A percentile compares a stretch with the other conserved stretches of the same genome.
phyloP scores from a whole-genome alignment of 1,140 invertebrate species.

The Drosophila pectinifera region DNA sequence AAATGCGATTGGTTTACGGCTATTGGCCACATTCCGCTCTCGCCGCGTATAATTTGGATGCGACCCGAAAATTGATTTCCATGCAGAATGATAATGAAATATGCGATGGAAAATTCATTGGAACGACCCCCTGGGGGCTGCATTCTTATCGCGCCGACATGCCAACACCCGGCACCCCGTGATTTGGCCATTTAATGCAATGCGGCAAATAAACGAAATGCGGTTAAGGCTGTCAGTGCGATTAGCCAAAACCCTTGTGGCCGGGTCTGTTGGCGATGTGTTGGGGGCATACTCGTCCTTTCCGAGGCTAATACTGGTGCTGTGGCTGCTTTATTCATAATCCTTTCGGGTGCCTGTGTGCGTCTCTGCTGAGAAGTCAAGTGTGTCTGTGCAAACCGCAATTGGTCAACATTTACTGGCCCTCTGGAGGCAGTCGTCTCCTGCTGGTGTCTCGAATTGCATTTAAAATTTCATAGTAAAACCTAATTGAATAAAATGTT shows the following conservation, averaged over 20 bases:
- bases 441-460: background rate
- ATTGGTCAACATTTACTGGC: constrained; percentile 3
- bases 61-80: constrained; percentile 26
- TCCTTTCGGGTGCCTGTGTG: constrained; percentile 3
- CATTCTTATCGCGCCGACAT: constrained; percentile 27
- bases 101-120: constrained; percentile 39
- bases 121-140: constrained; percentile 6
- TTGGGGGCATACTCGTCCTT: background rate
- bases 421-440: background rate
- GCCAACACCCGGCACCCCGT: constrained; percentile 10
- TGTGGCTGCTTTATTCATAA: constrained; percentile 48
- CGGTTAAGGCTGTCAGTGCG: constrained; percentile 48
- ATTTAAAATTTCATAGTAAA: constrained; percentile 5
- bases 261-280: constrained; percentile 6
- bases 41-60: constrained; percentile 8
- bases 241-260: constrained; percentile 43
- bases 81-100: constrained; percentile 54
- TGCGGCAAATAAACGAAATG: constrained; percentile 51
- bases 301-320: constrained; percentile 1
- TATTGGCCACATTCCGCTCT: constrained; percentile 22
- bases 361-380: constrained; percentile 28
- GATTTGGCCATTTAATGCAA: constrained; percentile 45
- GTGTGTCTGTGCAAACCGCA: constrained; percentile 18
- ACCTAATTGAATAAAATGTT: constrained; percentile 20
- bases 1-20: constrained; percentile 43